Percentiles rank a stretch among this genome's conserved stretches.
These are phyloP conservation scores for Xiphydria camelus DNA, from an alignment of 2,888 invertebrate species.

Conservation along the genomic window DNA sequence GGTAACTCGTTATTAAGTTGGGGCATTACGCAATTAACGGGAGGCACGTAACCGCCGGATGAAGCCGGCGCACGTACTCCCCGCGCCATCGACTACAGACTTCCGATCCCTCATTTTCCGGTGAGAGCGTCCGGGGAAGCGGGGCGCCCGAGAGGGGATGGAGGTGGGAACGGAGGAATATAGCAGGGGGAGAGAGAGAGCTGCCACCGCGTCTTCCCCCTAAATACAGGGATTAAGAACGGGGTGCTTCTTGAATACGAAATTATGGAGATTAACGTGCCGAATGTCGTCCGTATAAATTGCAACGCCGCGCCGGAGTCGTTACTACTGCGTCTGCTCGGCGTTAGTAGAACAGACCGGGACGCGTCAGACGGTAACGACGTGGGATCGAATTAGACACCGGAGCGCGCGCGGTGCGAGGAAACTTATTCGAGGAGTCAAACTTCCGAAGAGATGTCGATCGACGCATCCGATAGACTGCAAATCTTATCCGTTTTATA, in stretches of 20 bases:
- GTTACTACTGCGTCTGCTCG: too few relatives aligned
- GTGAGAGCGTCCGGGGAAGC: neutral
- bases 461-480: too few relatives aligned
- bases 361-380: too few relatives aligned
- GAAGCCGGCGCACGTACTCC: neutral
- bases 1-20: constrained; percentile 36
- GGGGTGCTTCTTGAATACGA: constrained; percentile 1
- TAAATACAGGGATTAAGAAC: constrained; percentile 3
- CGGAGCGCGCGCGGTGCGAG: too few relatives aligned
- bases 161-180: too few relatives aligned
- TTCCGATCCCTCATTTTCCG: neutral
- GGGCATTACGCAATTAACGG: constrained; percentile 36
- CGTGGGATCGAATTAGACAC: too few relatives aligned
- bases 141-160: too few relatives aligned
- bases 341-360: too few relatives aligned
- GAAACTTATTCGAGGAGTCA: too few relatives aligned
- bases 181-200: neutral
- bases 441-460: too few relatives aligned
- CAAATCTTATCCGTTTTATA: too few relatives aligned
- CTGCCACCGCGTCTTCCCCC: neutral
- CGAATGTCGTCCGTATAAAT: neutral
- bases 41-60: constrained; percentile 25
- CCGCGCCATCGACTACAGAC: neutral
- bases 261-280: constrained; percentile 2
- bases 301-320: too few relatives aligned